These are phyloP conservation scores for Lochmaea capreae DNA, from an alignment of 2,888 invertebrate species.

Conservation along the genomic window DNA sequence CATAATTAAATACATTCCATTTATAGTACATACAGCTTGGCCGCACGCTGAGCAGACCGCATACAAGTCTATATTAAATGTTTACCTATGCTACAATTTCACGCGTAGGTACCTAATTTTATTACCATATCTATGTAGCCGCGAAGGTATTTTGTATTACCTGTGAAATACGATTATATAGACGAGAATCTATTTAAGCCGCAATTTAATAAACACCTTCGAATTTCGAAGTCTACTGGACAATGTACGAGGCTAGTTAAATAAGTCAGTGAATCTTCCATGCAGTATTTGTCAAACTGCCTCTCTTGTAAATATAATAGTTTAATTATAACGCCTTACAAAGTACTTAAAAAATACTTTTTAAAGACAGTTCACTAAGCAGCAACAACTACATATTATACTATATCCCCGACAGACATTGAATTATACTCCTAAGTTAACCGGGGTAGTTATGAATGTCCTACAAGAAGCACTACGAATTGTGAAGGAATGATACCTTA, in stretches of 20 bases:
- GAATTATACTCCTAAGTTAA: no score
- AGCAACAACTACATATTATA: no score
- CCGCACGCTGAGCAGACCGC: conserved; percentile 50
- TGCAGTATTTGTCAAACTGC: no score
- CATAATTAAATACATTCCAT: conserved; percentile 66
- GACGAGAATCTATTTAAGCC: conserved; percentile 44
- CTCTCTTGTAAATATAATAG: no score
- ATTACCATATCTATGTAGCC: conserved; percentile 57
- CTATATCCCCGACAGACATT: no score
- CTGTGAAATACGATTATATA: conserved; percentile 46
- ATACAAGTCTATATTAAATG: conserved; percentile 61
- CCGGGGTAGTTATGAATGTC: no score
- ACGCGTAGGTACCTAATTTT: conserved; percentile 61
- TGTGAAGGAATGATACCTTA: no score
- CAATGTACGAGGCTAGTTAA: background rate
- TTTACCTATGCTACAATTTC: conserved; percentile 63
- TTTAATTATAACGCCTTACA: no score
- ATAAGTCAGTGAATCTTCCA: no score
- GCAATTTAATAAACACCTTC: conserved; percentile 43
- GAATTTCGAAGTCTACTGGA: background rate
- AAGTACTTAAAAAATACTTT: no score
- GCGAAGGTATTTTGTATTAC: conserved; percentile 53
- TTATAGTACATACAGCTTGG: conserved; percentile 63
- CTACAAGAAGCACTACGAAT: no score
- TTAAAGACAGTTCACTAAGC: no score